These are phyloP conservation scores for Serranus cabrilla DNA, from an alignment of 2,797 vertebrate genomes.

Conservation along the genomic window DNA sequence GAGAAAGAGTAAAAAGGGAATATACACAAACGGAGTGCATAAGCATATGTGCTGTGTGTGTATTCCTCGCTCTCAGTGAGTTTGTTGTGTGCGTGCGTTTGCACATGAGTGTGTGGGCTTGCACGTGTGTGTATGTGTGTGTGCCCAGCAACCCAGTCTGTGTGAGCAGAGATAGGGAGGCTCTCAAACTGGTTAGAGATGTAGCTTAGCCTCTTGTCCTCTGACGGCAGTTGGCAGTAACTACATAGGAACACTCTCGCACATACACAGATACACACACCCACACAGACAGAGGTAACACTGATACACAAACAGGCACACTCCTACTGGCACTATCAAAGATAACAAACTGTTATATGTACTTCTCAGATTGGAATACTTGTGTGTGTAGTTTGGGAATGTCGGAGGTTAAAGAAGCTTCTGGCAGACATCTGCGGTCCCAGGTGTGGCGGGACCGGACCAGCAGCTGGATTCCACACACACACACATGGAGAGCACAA, in stretches of 20 bases:
- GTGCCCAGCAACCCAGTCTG: constrained; percentile 51
- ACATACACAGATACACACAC: constrained; percentile 15
- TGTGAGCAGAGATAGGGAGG: constrained; percentile 70
- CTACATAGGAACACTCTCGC: constrained; percentile 42
- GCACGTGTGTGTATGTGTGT: neutral
- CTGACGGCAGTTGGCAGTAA: constrained; percentile 58
- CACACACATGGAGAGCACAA: constrained; percentile 20
- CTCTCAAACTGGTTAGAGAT: constrained; percentile 67
- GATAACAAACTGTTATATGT: constrained; percentile 4
- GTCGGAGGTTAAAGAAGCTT: constrained; percentile 51
- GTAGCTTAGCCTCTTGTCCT: constrained; percentile 74
- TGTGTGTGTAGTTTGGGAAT: constrained; percentile 4
- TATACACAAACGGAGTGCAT: constrained; percentile 47
- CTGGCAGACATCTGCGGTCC: constrained; percentile 46
- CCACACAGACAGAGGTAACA: constrained; percentile 3
- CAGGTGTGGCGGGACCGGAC: constrained; percentile 51
- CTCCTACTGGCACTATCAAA: constrained; percentile 27
- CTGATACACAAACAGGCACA: constrained; percentile 22
- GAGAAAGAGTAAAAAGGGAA: constrained; percentile 34
- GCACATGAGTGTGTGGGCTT: neutral
- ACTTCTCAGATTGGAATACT: constrained; percentile 18
- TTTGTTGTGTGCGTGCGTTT: constrained; percentile 19
- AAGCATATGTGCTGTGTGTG: constrained; percentile 20
- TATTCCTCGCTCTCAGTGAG: no score
- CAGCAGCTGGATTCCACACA: constrained; percentile 49